These are phyloP conservation scores for Synanceia verrucosa DNA, from an alignment of 2,797 vertebrate species.

Conservation along the genomic window DNA sequence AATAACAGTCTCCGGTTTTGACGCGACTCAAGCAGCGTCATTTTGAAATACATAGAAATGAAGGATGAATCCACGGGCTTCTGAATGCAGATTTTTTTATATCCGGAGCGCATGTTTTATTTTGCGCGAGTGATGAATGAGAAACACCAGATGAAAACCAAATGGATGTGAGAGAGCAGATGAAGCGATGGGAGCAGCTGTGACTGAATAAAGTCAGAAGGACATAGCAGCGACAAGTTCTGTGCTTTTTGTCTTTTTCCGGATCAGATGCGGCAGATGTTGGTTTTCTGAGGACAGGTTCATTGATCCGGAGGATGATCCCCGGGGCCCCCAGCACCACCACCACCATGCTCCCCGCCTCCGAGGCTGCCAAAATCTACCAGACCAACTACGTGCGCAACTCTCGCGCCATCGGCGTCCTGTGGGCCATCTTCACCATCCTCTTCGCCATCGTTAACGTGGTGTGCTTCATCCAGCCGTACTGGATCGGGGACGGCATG, in stretches of 20 bases:
- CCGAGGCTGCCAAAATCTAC: constrained; percentile 98
- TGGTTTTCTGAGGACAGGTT: constrained; percentile 31
- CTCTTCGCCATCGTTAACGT: constrained; percentile 98
- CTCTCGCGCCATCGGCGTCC: constrained; percentile 97
- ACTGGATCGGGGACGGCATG: constrained; percentile 98
- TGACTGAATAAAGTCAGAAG: constrained; percentile 8
- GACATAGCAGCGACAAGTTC: constrained; percentile 30
- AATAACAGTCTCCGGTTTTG: constrained; percentile 12
- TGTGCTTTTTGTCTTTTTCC: neutral
- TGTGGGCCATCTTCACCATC: constrained; percentile 99
- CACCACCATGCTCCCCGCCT: constrained; percentile 93
- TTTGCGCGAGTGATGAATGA: constrained; percentile 52
- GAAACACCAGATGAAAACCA: constrained; percentile 10
- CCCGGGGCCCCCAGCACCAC: constrained; percentile 80
- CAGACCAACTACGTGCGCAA: constrained; percentile 98
- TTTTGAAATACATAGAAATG: neutral
- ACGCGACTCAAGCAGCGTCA: neutral
- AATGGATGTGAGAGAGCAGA: constrained; percentile 42
- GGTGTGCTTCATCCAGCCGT: constrained; percentile 99
- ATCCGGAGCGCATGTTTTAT: constrained; percentile 26
- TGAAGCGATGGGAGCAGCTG: constrained; percentile 36
- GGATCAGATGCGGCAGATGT: constrained; percentile 42
- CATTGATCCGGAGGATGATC: constrained; percentile 74
- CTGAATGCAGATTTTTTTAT: neutral
- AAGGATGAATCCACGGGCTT: constrained; percentile 2